Evolutionary conservation across 2,797 vertebrate species (phyloP), one percentile per base, ranked within the genome.

Genomic region (Sciaenops ocellatus): DNA sequence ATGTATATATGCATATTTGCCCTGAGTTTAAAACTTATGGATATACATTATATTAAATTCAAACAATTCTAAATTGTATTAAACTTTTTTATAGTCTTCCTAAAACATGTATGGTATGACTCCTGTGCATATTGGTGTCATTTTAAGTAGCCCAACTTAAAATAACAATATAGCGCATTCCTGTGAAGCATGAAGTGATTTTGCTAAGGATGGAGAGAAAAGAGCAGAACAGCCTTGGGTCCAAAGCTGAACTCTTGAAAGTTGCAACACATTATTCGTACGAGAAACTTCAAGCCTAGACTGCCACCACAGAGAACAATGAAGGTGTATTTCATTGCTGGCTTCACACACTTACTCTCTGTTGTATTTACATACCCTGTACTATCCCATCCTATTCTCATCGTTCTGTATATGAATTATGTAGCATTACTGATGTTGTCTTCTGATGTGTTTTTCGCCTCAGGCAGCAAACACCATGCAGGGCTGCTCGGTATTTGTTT

Each of bases 321-420:
- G 11, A 18, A 69, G 6, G 24, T 75, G 30, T 71, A 17, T 76
- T 47, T 71, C n/a, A 67, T 64, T 59, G 26, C 61, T 22, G 50
- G 42, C 69, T 79, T 80, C 56, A 64, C 68, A 57, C 59, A 46
- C 70, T 42, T 26, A 24, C 73, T 61, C 54, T 48, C 28, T 34
- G 54, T 69, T 48, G 22, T 66, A 84, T 89, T 84, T 87, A 73
- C 82, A 90, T 85, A 73, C 30, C 48, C 76, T 41, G 67, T 30
- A 52, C 77, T 48, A 69, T 69, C 81, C 68, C 5, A 22, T 75
- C 66, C 34, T 38, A 38, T 67, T 76, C 82, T 87, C 73, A 82
- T 86, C 73, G 24, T 61, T 81, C 67, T 57, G 59, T 64, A 34
- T 79, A 87, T 91, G 86, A 91, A 91, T 91, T 89, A 91, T 87